These are phyloP conservation scores for Drosophila oshimai DNA, from an alignment of 1,140 invertebrate species.

Conservation along the genomic window DNA sequence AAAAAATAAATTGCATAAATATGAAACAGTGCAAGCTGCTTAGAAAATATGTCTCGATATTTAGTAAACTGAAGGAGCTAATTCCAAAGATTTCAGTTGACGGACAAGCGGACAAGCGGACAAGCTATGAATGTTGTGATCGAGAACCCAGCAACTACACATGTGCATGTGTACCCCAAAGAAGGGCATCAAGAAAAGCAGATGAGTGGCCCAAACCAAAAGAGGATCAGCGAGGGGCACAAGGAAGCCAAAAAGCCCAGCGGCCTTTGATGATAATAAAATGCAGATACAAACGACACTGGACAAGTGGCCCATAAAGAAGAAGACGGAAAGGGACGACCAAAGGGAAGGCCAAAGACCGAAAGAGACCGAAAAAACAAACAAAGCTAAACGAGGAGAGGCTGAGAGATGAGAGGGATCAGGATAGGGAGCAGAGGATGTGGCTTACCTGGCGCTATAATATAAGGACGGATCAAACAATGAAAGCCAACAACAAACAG, in stretches of 20 bases:
- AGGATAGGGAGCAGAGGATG: constrained; percentile 38
- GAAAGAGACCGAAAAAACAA: constrained; percentile 24
- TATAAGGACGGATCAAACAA: constrained; percentile 44
- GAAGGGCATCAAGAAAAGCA: not conserved
- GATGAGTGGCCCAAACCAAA: not conserved
- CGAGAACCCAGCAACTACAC: not conserved
- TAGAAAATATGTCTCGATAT: too few species aligned
- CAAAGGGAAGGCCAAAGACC: not conserved
- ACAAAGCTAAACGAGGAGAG: constrained; percentile 37
- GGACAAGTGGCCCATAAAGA: constrained; percentile 4
- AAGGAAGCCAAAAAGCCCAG: constrained; percentile 49
- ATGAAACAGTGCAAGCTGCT: too few species aligned
- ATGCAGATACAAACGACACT: constrained; percentile 53
- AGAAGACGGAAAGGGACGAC: constrained; percentile 27
- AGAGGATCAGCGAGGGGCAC: not conserved
- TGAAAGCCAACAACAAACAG: constrained; percentile 37
- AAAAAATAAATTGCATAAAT: too few species aligned
- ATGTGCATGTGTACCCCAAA: not conserved
- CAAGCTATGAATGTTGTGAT: constrained; percentile 1
- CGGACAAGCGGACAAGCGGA: constrained; percentile 3
- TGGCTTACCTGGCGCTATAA: constrained; percentile 72
- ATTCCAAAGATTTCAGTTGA: not conserved
- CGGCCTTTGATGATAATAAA: constrained; percentile 55
- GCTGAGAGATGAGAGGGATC: not conserved
- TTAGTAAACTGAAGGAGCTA: too few species aligned